A percentile compares a stretch with the other conserved stretches of the same genome.
Conservation (phyloP, 2,888 invertebrate species). For the Norana najaformis region DNA sequence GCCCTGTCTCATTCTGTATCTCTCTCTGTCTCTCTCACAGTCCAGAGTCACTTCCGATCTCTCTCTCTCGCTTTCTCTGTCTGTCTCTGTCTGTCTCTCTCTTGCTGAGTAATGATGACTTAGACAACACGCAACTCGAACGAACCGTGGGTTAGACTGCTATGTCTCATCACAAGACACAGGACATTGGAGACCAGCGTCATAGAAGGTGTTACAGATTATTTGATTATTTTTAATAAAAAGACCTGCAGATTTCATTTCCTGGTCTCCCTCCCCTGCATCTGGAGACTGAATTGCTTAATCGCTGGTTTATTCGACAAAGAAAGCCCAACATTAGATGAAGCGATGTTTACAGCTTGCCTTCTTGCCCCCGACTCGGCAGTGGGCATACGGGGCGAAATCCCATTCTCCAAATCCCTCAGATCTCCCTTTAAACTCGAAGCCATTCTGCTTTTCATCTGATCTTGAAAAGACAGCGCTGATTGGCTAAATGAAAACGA, state of each 20-base stretch:
- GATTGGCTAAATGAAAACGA: background rate
- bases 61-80: too few species aligned
- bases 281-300: background rate
- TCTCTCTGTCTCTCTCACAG: too few species aligned
- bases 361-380: background rate
- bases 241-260: background rate
- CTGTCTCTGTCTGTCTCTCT: too few species aligned
- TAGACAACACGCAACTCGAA: background rate
- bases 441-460: background rate
- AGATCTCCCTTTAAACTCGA: background rate
- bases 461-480: background rate
- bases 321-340: background rate
- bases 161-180: too few species aligned
- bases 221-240: background rate
- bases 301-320: background rate
- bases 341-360: background rate
- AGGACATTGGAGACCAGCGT: too few species aligned
- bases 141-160: background rate
- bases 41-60: too few species aligned
- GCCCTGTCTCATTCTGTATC: too few species aligned
- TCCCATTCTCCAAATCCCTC: background rate
- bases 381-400: background rate
- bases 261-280: background rate
- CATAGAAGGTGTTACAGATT: background rate
- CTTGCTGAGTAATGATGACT: too few species aligned